Base-by-base conservation (phyloP, 2,888 invertebrate species). In the Agrilus mali region DNA sequence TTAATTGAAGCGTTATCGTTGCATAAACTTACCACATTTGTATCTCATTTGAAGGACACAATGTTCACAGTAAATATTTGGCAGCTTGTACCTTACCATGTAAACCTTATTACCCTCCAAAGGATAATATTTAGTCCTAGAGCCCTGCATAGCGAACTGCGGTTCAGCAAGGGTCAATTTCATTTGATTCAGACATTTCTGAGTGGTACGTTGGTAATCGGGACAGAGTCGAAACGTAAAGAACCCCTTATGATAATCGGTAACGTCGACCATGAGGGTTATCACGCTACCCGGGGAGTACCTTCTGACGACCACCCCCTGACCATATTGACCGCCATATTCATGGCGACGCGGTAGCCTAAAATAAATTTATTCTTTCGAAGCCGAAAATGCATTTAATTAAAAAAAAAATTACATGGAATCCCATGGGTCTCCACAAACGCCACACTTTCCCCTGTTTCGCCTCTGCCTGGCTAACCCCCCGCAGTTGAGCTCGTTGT, bases 1-100 rank as follows among this genome's bases (percentile, higher is more conserved):
- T n/a, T n/a, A n/a, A n/a, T n/a, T n/a, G n/a, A n/a, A n/a, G n/a
- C n/a, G n/a, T n/a, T n/a, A 6, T 41, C 12, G 22, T 15, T 12
- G 13, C 15, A 32, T 14, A 31, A 35, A 15, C 14, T 15, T 50
- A 60, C 83, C 88, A 36, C 90, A 88, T 43, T 85, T 74, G 64
- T 92, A 92, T 53, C 82, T 75, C 92, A 92, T 92, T 60, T 92
- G 92, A 45, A 92, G 68, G 4, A 92, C 77, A 60, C 92, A 92
- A 61, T 87, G 87, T 10, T 74, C 66, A 61, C 92, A 92, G 37
- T 79, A 77, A 13, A 88, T 56, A 56, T 71, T 68, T 1, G 78
- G 80, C 34, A 72, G 49, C 38, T 55, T 55, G 46, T 63, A 67
- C 47, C 62, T 64, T 63, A 84, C 82, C 58, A 86, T 84, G 62